Percentiles rank a stretch among this genome's conserved stretches.
These are phyloP conservation scores for Eupristina koningsbergeri DNA, from an alignment of 1,140 invertebrate genomes.

Conservation along the genomic window DNA sequence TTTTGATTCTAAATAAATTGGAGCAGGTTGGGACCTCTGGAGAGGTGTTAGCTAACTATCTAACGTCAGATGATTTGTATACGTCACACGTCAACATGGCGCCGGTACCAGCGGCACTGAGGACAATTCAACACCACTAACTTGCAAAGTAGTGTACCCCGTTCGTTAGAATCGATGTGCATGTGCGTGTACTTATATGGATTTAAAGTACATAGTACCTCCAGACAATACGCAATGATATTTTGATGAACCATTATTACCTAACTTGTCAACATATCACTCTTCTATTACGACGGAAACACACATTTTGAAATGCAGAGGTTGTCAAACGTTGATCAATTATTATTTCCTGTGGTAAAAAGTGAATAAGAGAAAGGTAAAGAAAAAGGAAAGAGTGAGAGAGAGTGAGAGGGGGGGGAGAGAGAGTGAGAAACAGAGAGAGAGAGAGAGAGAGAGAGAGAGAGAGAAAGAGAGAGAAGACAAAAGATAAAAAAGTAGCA, in stretches of 20 bases:
- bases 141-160: neutral
- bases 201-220: constrained; percentile 15
- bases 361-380: neutral
- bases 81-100: neutral
- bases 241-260: neutral
- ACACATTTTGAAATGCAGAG: neutral
- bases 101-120: constrained; percentile 10
- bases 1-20: neutral
- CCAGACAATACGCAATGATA: neutral
- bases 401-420: neutral
- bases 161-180: constrained; percentile 1
- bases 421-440: neutral
- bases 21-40: neutral
- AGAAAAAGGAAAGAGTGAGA: neutral
- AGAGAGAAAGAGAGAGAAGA: neutral
- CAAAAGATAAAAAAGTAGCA: neutral
- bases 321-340: constrained; percentile 21
- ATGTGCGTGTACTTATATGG: neutral
- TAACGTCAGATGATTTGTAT: constrained; percentile 29
- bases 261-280: neutral
- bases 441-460: neutral
- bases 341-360: neutral
- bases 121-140: neutral
- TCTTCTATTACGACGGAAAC: neutral
- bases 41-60: neutral